Evolutionary conservation across 2,113 vertebrate genomes (phyloP).

Genomic region (Speoplatyrhinus poulsoni): DNA sequence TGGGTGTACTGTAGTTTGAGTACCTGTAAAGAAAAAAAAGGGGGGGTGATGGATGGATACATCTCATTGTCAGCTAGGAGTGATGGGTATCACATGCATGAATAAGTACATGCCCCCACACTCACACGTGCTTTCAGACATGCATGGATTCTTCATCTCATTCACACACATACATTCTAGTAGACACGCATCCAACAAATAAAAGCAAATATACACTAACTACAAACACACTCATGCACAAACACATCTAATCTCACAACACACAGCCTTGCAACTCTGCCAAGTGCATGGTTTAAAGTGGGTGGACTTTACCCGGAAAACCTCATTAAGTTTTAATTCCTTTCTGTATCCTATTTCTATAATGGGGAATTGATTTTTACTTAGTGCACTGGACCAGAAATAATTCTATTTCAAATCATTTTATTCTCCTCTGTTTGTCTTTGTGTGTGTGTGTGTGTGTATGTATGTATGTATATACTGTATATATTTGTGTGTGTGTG

Average conservation of each 20-base stretch:
- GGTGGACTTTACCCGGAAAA: slow-evolving; percentile 71
- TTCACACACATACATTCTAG: slow-evolving; percentile 13
- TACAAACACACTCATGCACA: slow-evolving; percentile 1
- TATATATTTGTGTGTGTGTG: background rate
- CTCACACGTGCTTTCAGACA: background rate
- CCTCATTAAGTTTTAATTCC: slow-evolving; percentile 80
- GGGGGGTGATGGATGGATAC: slow-evolving; percentile 44
- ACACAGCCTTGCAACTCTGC: slow-evolving; percentile 29
- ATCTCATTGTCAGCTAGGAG: slow-evolving; percentile 50
- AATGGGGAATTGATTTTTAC: slow-evolving; percentile 79
- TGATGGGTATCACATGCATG: background rate
- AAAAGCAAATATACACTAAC: background rate
- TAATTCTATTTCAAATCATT: slow-evolving; percentile 77
- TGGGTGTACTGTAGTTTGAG: background rate
- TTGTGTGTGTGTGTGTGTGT: slow-evolving; percentile 9
- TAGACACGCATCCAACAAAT: background rate
- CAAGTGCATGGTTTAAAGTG: slow-evolving; percentile 48
- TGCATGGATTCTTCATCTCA: background rate
- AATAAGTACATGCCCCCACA: background rate
- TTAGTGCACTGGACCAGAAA: slow-evolving; percentile 74
- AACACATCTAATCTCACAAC: background rate
- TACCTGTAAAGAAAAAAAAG: slow-evolving; percentile 18
- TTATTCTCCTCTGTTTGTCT: slow-evolving; percentile 58
- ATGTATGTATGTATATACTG: too few species aligned
- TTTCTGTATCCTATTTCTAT: slow-evolving; percentile 78